Conservation (phyloP, 2,113 vertebrate genomes). For the Scomber japonicus region DNA sequence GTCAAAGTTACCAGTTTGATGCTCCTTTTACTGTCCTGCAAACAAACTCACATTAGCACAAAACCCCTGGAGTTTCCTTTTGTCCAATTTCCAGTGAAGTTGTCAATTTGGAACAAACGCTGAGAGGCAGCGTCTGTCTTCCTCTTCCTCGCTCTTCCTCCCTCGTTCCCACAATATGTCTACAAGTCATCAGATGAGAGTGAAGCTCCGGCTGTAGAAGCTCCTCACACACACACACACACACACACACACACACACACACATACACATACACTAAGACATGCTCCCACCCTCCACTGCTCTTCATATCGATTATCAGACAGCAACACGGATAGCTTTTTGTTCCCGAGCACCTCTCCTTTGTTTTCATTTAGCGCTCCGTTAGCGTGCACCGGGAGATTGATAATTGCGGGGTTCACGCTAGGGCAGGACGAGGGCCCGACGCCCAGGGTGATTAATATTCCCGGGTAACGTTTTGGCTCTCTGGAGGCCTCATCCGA, state of each 20-base stretch:
- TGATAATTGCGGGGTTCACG: conserved; percentile 61
- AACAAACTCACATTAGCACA: not conserved
- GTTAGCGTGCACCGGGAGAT: conserved; percentile 63
- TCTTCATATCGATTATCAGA: conserved; percentile 68
- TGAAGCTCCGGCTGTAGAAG: conserved; percentile 8
- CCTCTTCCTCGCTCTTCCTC: not conserved
- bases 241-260: conserved; percentile 24
- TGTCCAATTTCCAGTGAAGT: conserved; percentile 49
- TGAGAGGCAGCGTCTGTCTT: conserved; percentile 31
- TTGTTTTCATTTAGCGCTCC: conserved; percentile 79
- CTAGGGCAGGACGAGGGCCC: conserved; percentile 16
- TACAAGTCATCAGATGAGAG: conserved; percentile 28
- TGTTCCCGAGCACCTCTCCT: conserved; percentile 59
- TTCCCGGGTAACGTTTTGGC: conserved; percentile 47
- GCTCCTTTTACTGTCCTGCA: not conserved
- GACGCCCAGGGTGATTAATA: conserved; percentile 61
- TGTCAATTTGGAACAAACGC: conserved; percentile 55
- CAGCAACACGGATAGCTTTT: conserved; percentile 53
- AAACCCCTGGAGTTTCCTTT: conserved; percentile 15
- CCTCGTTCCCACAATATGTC: conserved; percentile 17
- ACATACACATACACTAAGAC: conserved; percentile 8
- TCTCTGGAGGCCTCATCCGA: conserved; percentile 47
- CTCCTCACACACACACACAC: conserved; percentile 11
- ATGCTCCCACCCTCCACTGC: conserved; percentile 20
- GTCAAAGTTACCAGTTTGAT: conserved; percentile 15